Base-by-base conservation (phyloP, 64 coral and sea anemone species). In the Hydrozoanthus tunicans region DNA sequence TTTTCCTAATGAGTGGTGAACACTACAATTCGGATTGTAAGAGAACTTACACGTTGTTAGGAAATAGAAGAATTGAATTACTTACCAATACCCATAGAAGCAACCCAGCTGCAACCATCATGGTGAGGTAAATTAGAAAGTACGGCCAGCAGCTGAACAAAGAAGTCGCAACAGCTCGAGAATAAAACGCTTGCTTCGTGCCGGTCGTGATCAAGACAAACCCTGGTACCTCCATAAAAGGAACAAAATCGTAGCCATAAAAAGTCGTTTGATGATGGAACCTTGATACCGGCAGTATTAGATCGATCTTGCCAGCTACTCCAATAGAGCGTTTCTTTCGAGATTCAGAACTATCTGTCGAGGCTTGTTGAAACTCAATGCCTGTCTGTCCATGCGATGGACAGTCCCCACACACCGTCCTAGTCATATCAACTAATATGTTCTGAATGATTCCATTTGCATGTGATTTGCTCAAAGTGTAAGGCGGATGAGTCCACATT, bases 201-300 rank as follows among this genome's bases (percentile, higher is more conserved):
- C 5, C 14, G 3, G 11, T 8, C 6, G 81, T 84, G 6, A 84
- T 84, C 32, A 84, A 43, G 4, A 17, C 81, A 84, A 84, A 84
- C 51, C 81, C 81, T 84, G 60, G 81, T 84, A 84, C 81, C 9
- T 84, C 62, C 61, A 84, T n/a, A 26, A 84, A 4, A 24, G 81
- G 81, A 66, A 84, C 43, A 12, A 65, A 84, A 12, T 26, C 43
- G 12, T 84, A 84, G 66, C 60, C 81, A 32, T 62, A n/a, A 66
- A 66, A 84, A 11, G 81, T 84, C 64, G 64, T 64, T 23, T 84
- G 81, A 25, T 4, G 25, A 26, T 2, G 81, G 56, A 84, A 84
- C 81, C 81, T 58, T 51, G 56, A 9, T 8, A 84, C 24, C 51
- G 81, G 81, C 59, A 65, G 64, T 25, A 84, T 24, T 3, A 84